Base-by-base conservation (phyloP, 1,140 invertebrate genomes). In the Caligus rogercresseyi region DNA sequence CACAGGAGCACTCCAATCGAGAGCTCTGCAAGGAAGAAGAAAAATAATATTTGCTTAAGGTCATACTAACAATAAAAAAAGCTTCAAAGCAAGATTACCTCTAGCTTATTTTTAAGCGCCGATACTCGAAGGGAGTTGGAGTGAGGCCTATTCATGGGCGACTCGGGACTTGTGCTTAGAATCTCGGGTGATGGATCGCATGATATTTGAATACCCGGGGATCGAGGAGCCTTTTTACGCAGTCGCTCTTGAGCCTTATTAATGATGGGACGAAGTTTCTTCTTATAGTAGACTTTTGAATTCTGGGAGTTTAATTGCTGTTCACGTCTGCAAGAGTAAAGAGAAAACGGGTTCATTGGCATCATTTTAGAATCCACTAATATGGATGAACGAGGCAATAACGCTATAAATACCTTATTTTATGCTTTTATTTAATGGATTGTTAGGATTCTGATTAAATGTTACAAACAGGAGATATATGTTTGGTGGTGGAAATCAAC, bases 281-380 rank as follows among this genome's bases (percentile, higher is more conserved):
- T 60, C 21, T 60, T 60, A 31, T 60, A 60, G n/a, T 60, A 31
- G 1, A 31, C 57, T 25, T 60, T 60, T 13, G 3, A 60, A 16
- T 25, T 25, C 2, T 60, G 57, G 24, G 14, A 18, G 21, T 60
- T 60, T 7, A 60, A 15, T 18, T 60, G 57, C n/a, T 25, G 23
- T 26, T 20, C 26, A 2, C 23, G 23, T 11, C 57, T 20, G 7
- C 13, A 16, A 2, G 43, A 43, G 24, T 52, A 3, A 14, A 24
- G 24, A 43, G 31, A 11, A 11, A 43, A 11, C 31, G n/a, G n/a
- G 31, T 43, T 43, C 7, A 11, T 43, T n/a, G 31, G 31, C n/a
- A 43, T 11, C n/a, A 43, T 11, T 43, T 43, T 11, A n/a, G n/a
- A n/a, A n/a, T n/a, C n/a, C n/a, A n/a, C n/a, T n/a, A n/a, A n/a